phyloP scores from a whole-genome alignment of 2,888 invertebrate genomes.

The Hetaerina titia region DNA sequence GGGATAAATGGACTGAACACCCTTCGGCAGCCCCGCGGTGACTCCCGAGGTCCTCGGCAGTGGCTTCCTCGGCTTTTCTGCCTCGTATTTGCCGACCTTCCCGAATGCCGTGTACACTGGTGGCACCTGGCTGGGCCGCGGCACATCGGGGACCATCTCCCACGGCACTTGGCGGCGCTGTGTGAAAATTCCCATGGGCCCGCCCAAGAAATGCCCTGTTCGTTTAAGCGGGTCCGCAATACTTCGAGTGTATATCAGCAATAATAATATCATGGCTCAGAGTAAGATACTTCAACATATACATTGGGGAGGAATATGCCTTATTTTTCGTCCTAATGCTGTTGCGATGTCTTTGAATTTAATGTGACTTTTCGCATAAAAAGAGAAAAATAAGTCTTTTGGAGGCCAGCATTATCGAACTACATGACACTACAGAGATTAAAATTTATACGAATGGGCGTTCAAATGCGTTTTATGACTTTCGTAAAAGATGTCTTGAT shows the following conservation, averaged over 20 bases:
- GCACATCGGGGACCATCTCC: constrained; percentile 93
- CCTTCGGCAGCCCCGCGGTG: not conserved
- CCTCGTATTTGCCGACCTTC: constrained; percentile 77
- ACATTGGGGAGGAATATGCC: too few relatives aligned
- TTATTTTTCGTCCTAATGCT: not conserved
- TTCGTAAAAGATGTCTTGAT: too few relatives aligned
- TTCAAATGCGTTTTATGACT: too few relatives aligned
- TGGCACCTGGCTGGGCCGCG: constrained; percentile 90
- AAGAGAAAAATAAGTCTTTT: too few relatives aligned
- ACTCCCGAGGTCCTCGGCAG: constrained; percentile 77
- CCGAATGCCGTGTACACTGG: constrained; percentile 93
- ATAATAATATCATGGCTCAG: not conserved
- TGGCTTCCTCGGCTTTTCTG: constrained; percentile 74
- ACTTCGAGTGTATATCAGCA: not conserved
- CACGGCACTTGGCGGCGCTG: constrained; percentile 89
- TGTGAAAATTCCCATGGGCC: constrained; percentile 76
- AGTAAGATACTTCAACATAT: too few relatives aligned
- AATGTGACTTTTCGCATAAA: too few relatives aligned
- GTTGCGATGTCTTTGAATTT: not conserved
- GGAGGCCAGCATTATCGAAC: too few relatives aligned
- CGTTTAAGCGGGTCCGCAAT: not conserved
- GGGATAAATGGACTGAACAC: not conserved
- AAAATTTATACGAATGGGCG: too few relatives aligned
- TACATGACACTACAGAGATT: too few relatives aligned
- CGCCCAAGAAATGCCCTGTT: constrained; percentile 10